phyloP scores from a whole-genome alignment of 1,140 invertebrate genomes.

The Lepidostoma basale region DNA sequence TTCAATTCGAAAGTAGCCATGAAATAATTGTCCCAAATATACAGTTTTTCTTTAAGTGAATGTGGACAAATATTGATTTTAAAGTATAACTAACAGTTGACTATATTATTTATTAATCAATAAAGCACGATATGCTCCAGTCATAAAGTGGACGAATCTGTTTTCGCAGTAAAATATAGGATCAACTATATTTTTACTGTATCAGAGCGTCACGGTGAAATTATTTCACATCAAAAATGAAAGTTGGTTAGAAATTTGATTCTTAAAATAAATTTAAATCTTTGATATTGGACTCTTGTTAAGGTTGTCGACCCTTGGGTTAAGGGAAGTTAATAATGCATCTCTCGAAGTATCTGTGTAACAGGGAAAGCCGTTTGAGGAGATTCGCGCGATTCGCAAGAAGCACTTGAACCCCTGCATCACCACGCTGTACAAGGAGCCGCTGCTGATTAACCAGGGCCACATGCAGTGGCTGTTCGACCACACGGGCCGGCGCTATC shows the following conservation, averaged over 20 bases:
- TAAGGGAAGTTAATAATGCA: background rate
- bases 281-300: background rate
- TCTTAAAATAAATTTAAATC: no score
- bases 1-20: background rate
- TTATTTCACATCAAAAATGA: no score
- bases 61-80: background rate
- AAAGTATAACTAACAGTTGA: no score
- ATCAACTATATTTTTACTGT: no score
- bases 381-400: slow-evolving; percentile 64
- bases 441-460: slow-evolving; percentile 84
- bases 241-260: background rate
- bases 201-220: no score
- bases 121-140: no score
- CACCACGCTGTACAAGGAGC: slow-evolving; percentile 80
- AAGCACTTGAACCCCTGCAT: slow-evolving; percentile 74
- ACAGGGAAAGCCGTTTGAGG: slow-evolving; percentile 66
- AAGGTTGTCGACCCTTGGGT: background rate
- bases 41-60: background rate
- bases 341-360: slow-evolving; percentile 21
- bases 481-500: slow-evolving; percentile 81
- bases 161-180: no score
- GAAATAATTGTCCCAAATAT: no score
- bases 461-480: slow-evolving; percentile 94
- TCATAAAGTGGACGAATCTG: no score
- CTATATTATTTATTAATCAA: no score